Conservation (phyloP, 2,113 vertebrate species). For the Hippocampus barbouri region DNA sequence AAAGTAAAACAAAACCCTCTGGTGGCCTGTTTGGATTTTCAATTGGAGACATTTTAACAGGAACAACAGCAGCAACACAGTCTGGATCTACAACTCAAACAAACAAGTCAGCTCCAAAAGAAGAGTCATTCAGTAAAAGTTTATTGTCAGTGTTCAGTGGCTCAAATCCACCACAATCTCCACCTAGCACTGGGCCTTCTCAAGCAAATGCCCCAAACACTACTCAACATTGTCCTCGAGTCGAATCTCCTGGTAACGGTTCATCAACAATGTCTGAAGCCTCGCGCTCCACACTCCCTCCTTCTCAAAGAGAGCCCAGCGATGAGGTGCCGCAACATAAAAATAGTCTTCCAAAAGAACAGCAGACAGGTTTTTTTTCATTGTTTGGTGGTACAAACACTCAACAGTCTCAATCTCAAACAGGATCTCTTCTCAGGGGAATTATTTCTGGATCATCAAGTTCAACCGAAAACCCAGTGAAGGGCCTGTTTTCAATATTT, state of each 20-base stretch:
- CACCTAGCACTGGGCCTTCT: constrained; percentile 39
- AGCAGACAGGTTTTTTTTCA: constrained; percentile 59
- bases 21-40: constrained; percentile 76
- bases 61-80: constrained; percentile 44
- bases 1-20: constrained; percentile 54
- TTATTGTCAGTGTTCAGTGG: constrained; percentile 66
- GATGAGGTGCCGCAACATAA: constrained; percentile 39
- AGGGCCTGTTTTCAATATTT: constrained; percentile 80
- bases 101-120: constrained; percentile 39
- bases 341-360: constrained; percentile 53
- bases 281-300: constrained; percentile 31
- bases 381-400: constrained; percentile 50
- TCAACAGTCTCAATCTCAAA: constrained; percentile 54
- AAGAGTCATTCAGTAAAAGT: constrained; percentile 63
- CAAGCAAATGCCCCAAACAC: constrained; percentile 26
- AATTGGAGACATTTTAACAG: constrained; percentile 68
- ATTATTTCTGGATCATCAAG: constrained; percentile 59
- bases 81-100: constrained; percentile 24
- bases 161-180: constrained; percentile 43
- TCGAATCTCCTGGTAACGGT: constrained; percentile 55
- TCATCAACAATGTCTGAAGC: constrained; percentile 62
- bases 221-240: constrained; percentile 40
- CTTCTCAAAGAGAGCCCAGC: constrained; percentile 47
- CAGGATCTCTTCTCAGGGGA: constrained; percentile 54
- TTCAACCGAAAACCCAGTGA: constrained; percentile 57